Evolutionary conservation across 2,113 vertebrate species (phyloP).

Genomic region (Clarias macrocephalus): DNA sequence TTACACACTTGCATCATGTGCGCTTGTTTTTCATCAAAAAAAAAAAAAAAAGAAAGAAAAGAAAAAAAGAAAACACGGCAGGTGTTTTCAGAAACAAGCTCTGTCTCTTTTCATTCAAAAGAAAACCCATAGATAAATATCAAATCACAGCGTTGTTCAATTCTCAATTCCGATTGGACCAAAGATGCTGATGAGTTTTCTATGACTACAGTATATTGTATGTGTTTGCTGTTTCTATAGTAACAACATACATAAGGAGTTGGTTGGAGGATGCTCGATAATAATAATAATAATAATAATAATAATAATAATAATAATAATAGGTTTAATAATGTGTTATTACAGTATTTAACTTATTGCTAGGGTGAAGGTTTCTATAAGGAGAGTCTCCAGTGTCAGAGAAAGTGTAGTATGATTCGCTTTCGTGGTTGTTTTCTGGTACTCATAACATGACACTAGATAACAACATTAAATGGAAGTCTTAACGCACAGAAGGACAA

Average conservation of each 20-base stretch:
- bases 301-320: background rate
- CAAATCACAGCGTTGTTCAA: background rate
- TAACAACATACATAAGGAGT: background rate
- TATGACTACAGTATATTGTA: background rate
- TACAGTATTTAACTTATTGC: background rate
- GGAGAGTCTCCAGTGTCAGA: background rate
- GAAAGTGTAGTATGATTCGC: background rate
- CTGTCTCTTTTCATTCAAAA: too few relatives aligned
- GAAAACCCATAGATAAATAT: background rate
- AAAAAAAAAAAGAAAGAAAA: too few relatives aligned
- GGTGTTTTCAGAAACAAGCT: slow-evolving; percentile 2
- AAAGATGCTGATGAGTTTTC: background rate
- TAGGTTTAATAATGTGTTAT: background rate
- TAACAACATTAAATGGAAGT: background rate
- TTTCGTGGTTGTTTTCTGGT: too few relatives aligned
- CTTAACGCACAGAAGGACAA: background rate
- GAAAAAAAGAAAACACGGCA: background rate
- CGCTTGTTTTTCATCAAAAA: background rate
- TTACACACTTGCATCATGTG: slow-evolving; percentile 9
- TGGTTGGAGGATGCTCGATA: background rate
- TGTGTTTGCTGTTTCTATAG: background rate
- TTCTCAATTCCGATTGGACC: background rate
- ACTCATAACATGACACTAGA: too few relatives aligned
- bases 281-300: background rate
- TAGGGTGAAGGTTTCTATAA: background rate